Percentiles rank a stretch among this genome's conserved stretches.
These are phyloP conservation scores for Leuctra nigra DNA, from an alignment of 2,888 invertebrate species.

Conservation along the genomic window DNA sequence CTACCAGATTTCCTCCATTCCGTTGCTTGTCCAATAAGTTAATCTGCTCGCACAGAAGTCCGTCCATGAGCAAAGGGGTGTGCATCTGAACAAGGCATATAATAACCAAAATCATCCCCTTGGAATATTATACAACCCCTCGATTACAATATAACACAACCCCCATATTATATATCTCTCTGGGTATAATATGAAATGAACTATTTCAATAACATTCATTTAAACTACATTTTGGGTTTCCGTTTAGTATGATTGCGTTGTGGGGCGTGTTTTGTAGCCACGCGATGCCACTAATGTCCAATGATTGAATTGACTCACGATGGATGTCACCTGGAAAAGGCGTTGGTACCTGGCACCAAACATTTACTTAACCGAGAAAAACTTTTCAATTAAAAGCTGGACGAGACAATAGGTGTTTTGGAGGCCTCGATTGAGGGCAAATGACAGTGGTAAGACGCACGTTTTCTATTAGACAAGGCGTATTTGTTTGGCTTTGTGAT, in stretches of 20 bases:
- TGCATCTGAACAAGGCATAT: slow-evolving; percentile 2
- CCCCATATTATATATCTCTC: neutral
- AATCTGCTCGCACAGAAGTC: slow-evolving; percentile 6
- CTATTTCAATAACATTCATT: slow-evolving; percentile 17
- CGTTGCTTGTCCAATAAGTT: slow-evolving; percentile 9
- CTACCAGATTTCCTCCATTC: no score
- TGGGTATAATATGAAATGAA: slow-evolving; percentile 4
- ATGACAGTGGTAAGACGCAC: no score
- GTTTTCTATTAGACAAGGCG: no score
- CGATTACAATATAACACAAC: neutral
- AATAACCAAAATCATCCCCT: no score
- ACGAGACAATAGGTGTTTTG: no score
- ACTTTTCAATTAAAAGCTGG: no score
- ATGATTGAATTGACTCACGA: neutral
- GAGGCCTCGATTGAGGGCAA: no score
- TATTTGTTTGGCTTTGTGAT: no score
- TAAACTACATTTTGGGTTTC: neutral
- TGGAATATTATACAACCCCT: neutral
- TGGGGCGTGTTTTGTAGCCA: neutral
- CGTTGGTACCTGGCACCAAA: slow-evolving; percentile 12
- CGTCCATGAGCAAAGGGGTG: neutral
- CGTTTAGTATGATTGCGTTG: slow-evolving; percentile 12
- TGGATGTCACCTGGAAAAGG: neutral
- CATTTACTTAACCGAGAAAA: neutral
- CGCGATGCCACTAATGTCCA: neutral